These are phyloP conservation scores for Eolophus roseicapilla DNA, from an alignment of 2,113 vertebrate genomes.

Conservation along the genomic window DNA sequence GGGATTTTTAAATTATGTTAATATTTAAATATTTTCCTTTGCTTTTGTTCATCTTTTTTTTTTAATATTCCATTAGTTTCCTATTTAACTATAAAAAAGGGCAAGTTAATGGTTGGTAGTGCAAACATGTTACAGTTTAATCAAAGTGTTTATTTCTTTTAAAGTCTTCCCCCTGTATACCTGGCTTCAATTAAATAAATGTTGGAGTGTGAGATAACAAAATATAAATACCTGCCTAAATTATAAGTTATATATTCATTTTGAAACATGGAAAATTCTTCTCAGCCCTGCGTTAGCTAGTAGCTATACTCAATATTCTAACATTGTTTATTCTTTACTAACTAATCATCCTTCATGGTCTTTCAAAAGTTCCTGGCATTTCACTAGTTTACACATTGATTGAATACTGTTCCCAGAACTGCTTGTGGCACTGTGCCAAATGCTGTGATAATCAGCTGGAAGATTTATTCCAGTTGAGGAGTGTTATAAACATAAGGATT, in stretches of 20 bases:
- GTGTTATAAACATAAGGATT: slow-evolving; percentile 82
- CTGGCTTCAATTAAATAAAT: slow-evolving; percentile 62
- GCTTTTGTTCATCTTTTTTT: slow-evolving; percentile 33
- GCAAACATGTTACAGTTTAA: slow-evolving; percentile 50
- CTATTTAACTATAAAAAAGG: slow-evolving; percentile 62
- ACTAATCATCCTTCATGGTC: slow-evolving; percentile 70
- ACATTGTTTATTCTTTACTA: slow-evolving; percentile 77
- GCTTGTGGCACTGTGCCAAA: slow-evolving; percentile 73
- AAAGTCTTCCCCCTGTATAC: slow-evolving; percentile 61
- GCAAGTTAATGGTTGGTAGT: slow-evolving; percentile 15
- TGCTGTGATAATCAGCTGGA: slow-evolving; percentile 82
- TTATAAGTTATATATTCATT: slow-evolving; percentile 45
- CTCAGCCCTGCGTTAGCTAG: slow-evolving; percentile 39
- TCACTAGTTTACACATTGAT: slow-evolving; percentile 76
- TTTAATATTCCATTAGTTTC: slow-evolving; percentile 28
- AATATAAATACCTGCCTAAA: slow-evolving; percentile 67
- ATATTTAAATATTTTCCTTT: not conserved
- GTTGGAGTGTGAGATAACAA: slow-evolving; percentile 61
- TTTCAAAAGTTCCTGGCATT: slow-evolving; percentile 78
- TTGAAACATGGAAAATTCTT: slow-evolving; percentile 72
- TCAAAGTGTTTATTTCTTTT: slow-evolving; percentile 68
- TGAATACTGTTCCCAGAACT: slow-evolving; percentile 77
- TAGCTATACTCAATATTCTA: slow-evolving; percentile 50
- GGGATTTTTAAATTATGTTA: not conserved
- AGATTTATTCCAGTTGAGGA: slow-evolving; percentile 85